These are phyloP conservation scores for Gila orcuttii DNA, from an alignment of 2,113 vertebrate species.

Conservation along the genomic window DNA sequence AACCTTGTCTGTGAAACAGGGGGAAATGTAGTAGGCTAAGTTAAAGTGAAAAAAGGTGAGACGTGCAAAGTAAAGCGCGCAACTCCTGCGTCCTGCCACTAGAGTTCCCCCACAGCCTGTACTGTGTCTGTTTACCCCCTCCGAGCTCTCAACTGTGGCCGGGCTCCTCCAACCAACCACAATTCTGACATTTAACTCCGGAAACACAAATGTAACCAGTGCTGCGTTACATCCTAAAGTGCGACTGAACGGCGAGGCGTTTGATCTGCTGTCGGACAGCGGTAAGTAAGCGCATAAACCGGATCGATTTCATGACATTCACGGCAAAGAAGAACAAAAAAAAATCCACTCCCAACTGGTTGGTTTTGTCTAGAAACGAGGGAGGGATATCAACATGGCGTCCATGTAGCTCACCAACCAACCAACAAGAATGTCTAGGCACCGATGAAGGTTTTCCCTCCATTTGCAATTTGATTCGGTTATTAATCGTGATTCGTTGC, in stretches of 20 bases:
- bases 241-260: conserved; percentile 63
- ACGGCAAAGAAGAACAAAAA: conserved; percentile 28
- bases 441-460: conserved; percentile 22
- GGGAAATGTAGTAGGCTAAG: too few species aligned
- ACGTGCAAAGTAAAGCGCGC: conserved; percentile 43
- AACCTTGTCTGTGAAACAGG: too few species aligned
- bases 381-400: conserved; percentile 61
- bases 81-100: conserved; percentile 70
- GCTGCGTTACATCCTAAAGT: conserved; percentile 52
- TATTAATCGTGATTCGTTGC: background rate
- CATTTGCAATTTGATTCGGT: background rate
- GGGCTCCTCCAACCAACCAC: conserved; percentile 72
- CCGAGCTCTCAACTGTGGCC: conserved; percentile 79
- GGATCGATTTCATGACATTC: conserved; percentile 11
- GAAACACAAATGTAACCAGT: conserved; percentile 71
- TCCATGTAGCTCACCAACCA: conserved; percentile 52
- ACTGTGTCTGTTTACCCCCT: conserved; percentile 81
- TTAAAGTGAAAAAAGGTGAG: background rate
- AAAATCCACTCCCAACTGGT: conserved; percentile 46
- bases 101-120: conserved; percentile 76
- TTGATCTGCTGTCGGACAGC: conserved; percentile 61
- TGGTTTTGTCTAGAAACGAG: conserved; percentile 60
- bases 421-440: conserved; percentile 43
- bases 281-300: conserved; percentile 67
- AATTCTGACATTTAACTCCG: conserved; percentile 77